phyloP scores from a whole-genome alignment of 2,888 invertebrate species.

The Hetaerina titia region DNA sequence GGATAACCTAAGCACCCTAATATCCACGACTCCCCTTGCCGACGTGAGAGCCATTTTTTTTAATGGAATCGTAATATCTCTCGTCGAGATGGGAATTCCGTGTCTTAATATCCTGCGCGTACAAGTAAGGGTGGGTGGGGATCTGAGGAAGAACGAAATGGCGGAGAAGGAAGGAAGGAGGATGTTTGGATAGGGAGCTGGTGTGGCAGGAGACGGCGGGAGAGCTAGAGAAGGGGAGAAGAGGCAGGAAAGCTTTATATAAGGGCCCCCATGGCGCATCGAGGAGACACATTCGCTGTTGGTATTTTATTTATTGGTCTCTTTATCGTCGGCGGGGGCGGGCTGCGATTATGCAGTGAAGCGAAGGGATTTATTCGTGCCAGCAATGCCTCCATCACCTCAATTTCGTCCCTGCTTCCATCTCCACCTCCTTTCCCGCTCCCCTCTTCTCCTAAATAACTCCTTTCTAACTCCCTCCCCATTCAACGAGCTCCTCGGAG shows the following conservation, averaged over 20 bases:
- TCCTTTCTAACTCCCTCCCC: not conserved
- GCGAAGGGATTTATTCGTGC: not conserved
- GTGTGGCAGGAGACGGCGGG: not conserved
- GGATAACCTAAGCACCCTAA: constrained; percentile 2
- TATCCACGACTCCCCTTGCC: not conserved
- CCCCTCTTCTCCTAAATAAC: not conserved
- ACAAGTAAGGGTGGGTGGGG: not conserved
- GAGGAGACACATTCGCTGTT: constrained; percentile 1
- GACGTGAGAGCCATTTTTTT: not conserved
- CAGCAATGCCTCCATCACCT: not conserved
- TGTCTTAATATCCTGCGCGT: not conserved
- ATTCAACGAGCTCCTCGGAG: not conserved
- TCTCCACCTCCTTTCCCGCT: not conserved
- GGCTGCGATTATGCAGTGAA: not conserved
- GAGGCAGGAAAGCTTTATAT: not conserved
- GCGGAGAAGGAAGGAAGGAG: not conserved
- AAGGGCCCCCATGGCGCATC: not conserved
- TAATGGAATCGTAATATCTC: not conserved
- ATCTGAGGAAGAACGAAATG: not conserved
- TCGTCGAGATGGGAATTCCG: not conserved
- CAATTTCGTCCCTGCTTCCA: not conserved
- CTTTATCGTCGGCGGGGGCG: not conserved
- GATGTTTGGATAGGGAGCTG: not conserved
- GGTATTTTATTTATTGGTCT: constrained; percentile 24
- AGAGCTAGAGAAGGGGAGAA: not conserved